Conservation (phyloP, 2,797 vertebrate genomes). For the Thaleichthys pacificus region DNA sequence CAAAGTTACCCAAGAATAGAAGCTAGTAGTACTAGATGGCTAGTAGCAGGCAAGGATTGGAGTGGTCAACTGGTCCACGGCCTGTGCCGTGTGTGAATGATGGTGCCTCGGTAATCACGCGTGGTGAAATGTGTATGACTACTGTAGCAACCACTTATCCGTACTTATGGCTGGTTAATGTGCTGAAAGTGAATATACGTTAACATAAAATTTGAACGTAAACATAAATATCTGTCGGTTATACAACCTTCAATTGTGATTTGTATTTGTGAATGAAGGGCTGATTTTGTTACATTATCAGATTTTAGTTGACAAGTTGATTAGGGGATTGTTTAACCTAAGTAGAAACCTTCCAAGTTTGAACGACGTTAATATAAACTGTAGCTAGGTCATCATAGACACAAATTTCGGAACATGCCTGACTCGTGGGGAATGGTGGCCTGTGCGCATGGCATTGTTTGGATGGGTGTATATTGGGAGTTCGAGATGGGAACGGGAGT, state of each 20-base stretch:
- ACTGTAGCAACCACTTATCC: no score
- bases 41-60: neutral
- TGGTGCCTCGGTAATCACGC: neutral
- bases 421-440: slow-evolving; percentile 68
- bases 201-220: no score
- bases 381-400: neutral
- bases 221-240: no score
- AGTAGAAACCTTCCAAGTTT: neutral
- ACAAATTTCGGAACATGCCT: slow-evolving; percentile 64
- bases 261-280: no score
- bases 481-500: slow-evolving; percentile 66
- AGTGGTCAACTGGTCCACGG: neutral
- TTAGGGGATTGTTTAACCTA: no score
- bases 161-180: neutral
- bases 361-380: neutral
- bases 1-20: neutral
- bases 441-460: slow-evolving; percentile 69
- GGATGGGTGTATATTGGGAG: slow-evolving; percentile 36
- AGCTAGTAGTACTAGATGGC: neutral
- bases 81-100: neutral
- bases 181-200: neutral
- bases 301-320: no score
- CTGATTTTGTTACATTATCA: no score
- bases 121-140: neutral
- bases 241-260: no score